These are phyloP conservation scores for Phrynocephalus vlangalii DNA, from an alignment of 2,797 vertebrate genomes.

Conservation along the genomic window DNA sequence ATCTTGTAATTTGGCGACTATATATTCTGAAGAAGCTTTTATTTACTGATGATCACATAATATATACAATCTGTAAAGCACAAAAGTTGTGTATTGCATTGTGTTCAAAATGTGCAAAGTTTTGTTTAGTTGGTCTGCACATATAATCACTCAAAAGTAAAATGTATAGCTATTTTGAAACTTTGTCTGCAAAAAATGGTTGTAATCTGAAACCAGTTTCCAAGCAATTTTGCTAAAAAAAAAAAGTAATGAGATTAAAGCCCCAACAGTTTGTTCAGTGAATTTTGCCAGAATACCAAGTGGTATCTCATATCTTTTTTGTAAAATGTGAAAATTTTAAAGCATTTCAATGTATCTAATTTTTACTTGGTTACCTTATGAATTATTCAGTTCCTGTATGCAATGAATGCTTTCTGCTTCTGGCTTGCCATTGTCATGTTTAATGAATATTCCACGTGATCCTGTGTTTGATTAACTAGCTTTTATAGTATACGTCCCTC, in stretches of 20 bases:
- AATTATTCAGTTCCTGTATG: conserved; percentile 65
- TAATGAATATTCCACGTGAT: conserved; percentile 69
- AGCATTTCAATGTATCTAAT: conserved; percentile 58
- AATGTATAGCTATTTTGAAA: conserved; percentile 28
- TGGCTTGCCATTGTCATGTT: conserved; percentile 70
- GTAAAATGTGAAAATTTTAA: conserved; percentile 50
- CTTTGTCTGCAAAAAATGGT: conserved; percentile 42
- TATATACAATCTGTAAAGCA: background rate
- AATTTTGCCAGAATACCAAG: conserved; percentile 48
- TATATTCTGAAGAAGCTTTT: conserved; percentile 27
- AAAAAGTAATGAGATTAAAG: conserved; percentile 36
- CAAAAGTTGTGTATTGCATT: background rate
- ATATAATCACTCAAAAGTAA: conserved; percentile 42
- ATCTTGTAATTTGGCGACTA: conserved; percentile 4
- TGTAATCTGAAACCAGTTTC: conserved; percentile 46
- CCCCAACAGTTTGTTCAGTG: conserved; percentile 62
- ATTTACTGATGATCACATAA: background rate
- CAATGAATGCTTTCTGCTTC: conserved; percentile 71
- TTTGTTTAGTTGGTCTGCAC: conserved; percentile 26
- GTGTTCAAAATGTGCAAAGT: conserved; percentile 7
- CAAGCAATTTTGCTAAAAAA: conserved; percentile 54
- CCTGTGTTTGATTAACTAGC: conserved; percentile 72
- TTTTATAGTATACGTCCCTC: conserved; percentile 52
- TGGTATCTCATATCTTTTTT: conserved; percentile 22
- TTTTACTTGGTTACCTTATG: conserved; percentile 45